Conservation (phyloP, 2,888 invertebrate genomes). For the Microplitis deprimator region DNA sequence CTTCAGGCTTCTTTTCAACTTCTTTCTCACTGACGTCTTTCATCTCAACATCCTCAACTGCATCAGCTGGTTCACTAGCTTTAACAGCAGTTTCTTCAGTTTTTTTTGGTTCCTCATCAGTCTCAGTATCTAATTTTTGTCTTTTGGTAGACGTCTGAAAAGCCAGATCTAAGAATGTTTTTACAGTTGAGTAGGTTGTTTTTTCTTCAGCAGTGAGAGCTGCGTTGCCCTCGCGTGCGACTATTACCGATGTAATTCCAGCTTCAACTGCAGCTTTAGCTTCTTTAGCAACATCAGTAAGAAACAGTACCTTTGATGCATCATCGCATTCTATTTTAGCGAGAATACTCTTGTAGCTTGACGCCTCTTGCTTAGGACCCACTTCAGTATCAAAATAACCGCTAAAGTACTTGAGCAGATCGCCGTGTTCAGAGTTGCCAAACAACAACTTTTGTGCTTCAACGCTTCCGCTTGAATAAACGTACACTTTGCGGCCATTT, state of each 20-base stretch:
- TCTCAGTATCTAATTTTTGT: conserved; percentile 62
- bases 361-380: conserved; percentile 84
- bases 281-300: conserved; percentile 91
- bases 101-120: conserved; percentile 41
- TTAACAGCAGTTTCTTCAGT: conserved; percentile 28
- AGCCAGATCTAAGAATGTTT: conserved; percentile 76
- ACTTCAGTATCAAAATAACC: conserved; percentile 90
- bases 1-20: conserved; percentile 24
- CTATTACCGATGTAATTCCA: conserved; percentile 79
- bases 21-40: conserved; percentile 47
- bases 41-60: conserved; percentile 45
- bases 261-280: conserved; percentile 85
- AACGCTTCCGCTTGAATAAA: conserved; percentile 94
- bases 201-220: conserved; percentile 77
- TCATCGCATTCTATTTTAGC: conserved; percentile 77
- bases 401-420: conserved; percentile 79
- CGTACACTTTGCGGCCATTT: conserved; percentile 80
- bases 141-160: conserved; percentile 65
- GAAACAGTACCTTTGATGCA: conserved; percentile 83
- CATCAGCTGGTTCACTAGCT: conserved; percentile 38
- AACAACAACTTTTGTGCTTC: conserved; percentile 93
- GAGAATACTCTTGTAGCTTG: conserved; percentile 86
- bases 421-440: conserved; percentile 82
- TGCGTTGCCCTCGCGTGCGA: conserved; percentile 86
- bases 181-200: conserved; percentile 74